Base-by-base conservation (phyloP, 2,797 vertebrate species). In the Gymnothorax reevesii region DNA sequence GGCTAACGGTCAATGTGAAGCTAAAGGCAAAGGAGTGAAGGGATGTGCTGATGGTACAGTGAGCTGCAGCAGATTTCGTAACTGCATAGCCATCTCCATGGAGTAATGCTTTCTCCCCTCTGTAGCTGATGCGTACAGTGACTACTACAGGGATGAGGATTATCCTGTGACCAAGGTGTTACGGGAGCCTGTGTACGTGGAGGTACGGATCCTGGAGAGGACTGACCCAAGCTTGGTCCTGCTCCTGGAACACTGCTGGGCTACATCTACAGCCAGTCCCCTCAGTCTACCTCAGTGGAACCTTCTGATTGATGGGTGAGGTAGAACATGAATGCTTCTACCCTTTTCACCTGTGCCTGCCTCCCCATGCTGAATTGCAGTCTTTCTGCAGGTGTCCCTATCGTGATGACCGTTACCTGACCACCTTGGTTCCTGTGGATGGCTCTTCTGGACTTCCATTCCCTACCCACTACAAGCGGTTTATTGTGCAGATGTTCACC, bases 401-500 rank as follows among this genome's bases (percentile, higher is more conserved):
- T 86, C 54, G 0, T 0, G 91, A 94, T 84, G 94, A 95, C 86
- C 86, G n/a, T 57, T 95, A 95, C 80, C 52, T 57, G 86, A 95
- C 95, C 15, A 0, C 0, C 0, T 69, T 92, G 49, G 9, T 94
- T 27, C 84, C 12, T 69, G 89, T 94, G 80, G 86, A 10, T 88
- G 0, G 13, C 0, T 90, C 91, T 42, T 85, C 91, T 49, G 88
- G 87, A 13, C 59, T 95, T 2, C 0, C 8, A 0, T 91, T 33
- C 73, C 93, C 94, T 60, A 86, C 55, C 57, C 94, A 95, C 87
- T 82, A 93, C 91, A 94, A 82, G 25, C 86, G 89, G 17, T 96
- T 95, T 59, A 4, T 92, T 89, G 90, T 95, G 49, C 94, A 93
- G 91, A 95, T 96, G 95, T 95, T 96, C 87, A 93, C 92, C 0